Base-by-base conservation (phyloP, 2,888 invertebrate genomes). In the Metellina segmentata region DNA sequence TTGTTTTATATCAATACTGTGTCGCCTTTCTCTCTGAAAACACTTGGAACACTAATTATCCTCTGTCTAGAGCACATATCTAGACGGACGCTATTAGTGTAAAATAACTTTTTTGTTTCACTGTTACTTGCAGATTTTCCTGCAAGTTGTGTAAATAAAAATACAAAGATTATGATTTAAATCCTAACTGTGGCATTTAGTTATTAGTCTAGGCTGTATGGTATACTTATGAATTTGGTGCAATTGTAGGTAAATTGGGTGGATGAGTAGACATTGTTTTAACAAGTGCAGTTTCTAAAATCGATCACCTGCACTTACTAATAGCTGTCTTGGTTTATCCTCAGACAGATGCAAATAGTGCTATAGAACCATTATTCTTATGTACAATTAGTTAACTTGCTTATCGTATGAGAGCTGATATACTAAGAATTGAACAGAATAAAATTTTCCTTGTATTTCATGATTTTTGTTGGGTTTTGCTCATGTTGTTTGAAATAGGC, bases 281-380 rank as follows among this genome's bases (percentile, higher is more conserved):
- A 16, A 61, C 61, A 16, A 16, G 6, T 61, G 11, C 16, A 11
- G 5, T 9, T 9, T 61, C 61, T 11, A 61, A 11, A 11, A 61
- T 13, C 16, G 61, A 61, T 5, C 0, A 11, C 16, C 48, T 51
- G 88, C 81, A 88, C 88, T 88, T 48, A 81, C 88, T 88, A 88
- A 88, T 88, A 88, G 83, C 83, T 83, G 49, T 61, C 49, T 51
- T 11, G 34, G 20, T 19, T 8, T 11, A 83, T 71, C 16, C 52
- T 49, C n/a, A 13, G 52, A 34, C 49, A 19, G 83, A 72, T 19
- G 83, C 83, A 83, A 83, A 72, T 51, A 83, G 83, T 83, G 72
- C 83, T 16, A 83, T 19, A 83, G 11, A 51, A 83, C 71, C 11
- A 49, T 83, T 51, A 69, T 48, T 82, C 52, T 48, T 34, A 13